Evolutionary conservation across 2,113 vertebrate genomes (phyloP), one percentile per base, ranked within the genome.

Genomic region (Megaceryle maxima): DNA sequence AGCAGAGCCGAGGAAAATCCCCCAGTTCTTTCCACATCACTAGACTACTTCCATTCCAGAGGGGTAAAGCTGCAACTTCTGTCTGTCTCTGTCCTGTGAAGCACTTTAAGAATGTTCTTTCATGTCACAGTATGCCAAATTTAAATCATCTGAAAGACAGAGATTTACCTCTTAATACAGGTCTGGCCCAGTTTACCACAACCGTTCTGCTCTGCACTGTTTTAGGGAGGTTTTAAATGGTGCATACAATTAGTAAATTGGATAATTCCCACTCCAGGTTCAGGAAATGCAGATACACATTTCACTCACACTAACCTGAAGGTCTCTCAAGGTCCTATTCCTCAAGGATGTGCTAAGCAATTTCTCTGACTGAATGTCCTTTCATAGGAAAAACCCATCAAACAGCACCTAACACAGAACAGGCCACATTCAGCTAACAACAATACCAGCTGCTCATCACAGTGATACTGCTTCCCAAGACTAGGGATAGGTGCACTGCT

Each of bases 81-180:
- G 21, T 2, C 17, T 2, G 4, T 10, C 50, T 63, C 17, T 11
- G 20, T 11, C 48, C 9, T 26, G 8, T 26, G 20, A 5, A 73
- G 43, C 20, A 39, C 59, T 50, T 55, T 4, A 56, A 33, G 28
- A 46, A 15, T 3, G 8, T 35, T 66, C 33, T 35, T 29, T 9
- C 19, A 4, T 6, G 37, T 3, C 51, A 18, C 20, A 22, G 17
- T 8, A 56, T 0, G 1, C 16, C 25, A 13, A 4, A 62, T 4
- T 17, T 3, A 15, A 48, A n/a, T 16, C 26, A 48, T 0, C 2
- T 12, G 26, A 41, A 55, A 25, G 41, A 20, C 15, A 70, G 21
- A 24, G 66, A 37, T 14, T 50, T 35, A 37, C 20, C 13, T 26
- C 29, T n/a, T 39, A 69, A 26, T 37, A 31, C 1, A 2, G 37